Evolutionary conservation across 2,888 invertebrate species (phyloP).

Genomic region (Conus canariensis): DNA sequence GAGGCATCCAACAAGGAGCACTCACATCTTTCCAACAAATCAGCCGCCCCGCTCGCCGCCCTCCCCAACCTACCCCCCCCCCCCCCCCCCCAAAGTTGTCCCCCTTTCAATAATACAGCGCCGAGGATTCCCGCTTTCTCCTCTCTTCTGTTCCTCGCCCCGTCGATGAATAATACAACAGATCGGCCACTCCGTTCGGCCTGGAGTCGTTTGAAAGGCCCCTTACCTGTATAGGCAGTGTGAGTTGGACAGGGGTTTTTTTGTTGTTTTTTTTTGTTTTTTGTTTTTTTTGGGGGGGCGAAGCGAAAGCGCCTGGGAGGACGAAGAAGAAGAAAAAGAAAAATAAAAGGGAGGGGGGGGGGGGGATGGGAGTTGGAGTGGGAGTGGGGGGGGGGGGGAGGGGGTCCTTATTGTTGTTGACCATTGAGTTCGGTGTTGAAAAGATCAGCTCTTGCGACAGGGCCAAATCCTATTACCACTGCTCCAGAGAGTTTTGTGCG

Average conservation of each 20-base stretch:
- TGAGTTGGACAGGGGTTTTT: neutral
- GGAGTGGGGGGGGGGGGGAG: neutral
- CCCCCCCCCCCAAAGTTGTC: neutral
- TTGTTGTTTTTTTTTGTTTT: too few species aligned
- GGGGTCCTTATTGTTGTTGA: neutral
- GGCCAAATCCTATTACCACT: neutral
- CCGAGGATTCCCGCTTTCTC: neutral
- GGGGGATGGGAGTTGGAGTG: neutral
- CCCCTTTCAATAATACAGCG: neutral
- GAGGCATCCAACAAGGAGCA: neutral
- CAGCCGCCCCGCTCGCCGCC: neutral
- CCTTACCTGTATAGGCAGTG: neutral
- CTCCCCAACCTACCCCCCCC: neutral
- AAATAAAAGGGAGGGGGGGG: neutral
- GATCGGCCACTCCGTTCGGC: neutral
- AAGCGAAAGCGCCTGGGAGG: neutral
- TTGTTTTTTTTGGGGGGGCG: neutral
- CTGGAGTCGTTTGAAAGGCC: neutral
- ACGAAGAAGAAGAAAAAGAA: neutral
- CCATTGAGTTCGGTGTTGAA: neutral
- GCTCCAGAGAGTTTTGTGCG: neutral
- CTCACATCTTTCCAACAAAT: neutral
- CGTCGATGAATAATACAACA: neutral
- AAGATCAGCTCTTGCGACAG: neutral
- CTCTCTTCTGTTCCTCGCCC: neutral